phyloP scores from a whole-genome alignment of 2,797 vertebrate genomes.

The Scarus forsteni region DNA sequence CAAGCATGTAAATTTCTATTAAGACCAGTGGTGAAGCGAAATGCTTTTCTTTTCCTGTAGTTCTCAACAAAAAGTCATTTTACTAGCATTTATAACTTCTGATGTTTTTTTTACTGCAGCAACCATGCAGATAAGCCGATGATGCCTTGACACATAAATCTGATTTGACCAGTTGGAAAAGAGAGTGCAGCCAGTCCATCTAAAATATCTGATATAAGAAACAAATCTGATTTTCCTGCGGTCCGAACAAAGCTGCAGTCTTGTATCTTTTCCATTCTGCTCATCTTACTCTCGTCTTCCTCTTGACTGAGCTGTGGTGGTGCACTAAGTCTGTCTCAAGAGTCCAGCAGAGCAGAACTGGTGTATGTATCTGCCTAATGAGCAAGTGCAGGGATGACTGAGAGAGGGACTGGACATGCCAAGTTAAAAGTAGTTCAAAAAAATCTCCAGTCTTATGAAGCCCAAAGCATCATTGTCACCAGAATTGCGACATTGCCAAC shows the following conservation, averaged over 20 bases:
- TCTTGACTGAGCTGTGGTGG: slow-evolving; percentile 9
- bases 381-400: slow-evolving; percentile 12
- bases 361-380: slow-evolving; percentile 38
- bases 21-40: too few species aligned
- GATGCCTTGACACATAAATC: not conserved
- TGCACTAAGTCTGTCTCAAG: slow-evolving; percentile 12
- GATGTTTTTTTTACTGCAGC: not conserved
- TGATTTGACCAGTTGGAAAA: not conserved
- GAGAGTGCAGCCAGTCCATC: not conserved
- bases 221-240: not conserved
- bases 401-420: not conserved
- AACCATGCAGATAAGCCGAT: not conserved
- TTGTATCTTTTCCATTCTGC: not conserved
- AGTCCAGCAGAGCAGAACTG: slow-evolving; percentile 36
- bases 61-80: not conserved
- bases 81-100: not conserved
- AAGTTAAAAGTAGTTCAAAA: not conserved
- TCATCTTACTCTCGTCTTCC: not conserved
- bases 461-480: not conserved
- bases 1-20: too few species aligned
- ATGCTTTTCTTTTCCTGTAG: too few species aligned
- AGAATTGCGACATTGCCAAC: not conserved
- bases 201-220: not conserved
- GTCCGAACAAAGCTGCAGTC: not conserved
- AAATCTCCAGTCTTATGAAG: not conserved